Evolutionary conservation across 1,140 invertebrate species (phyloP).

Genomic region (Drosophila takahashii): DNA sequence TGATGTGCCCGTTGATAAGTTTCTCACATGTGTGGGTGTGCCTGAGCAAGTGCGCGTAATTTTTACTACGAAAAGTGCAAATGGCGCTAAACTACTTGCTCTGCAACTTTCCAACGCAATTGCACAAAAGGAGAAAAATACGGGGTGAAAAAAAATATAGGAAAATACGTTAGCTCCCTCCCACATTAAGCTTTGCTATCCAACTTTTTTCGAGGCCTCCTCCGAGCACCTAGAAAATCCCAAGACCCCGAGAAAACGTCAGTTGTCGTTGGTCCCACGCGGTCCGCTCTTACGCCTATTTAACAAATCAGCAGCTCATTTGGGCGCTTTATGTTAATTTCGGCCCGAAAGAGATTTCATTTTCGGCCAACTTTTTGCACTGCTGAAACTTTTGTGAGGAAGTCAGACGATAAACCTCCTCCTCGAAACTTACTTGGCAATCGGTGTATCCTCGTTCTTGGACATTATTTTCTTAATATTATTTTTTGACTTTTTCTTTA

Average conservation of each 20-base stretch:
- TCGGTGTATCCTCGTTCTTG: slow-evolving; percentile 72
- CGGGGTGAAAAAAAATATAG: slow-evolving; percentile 25
- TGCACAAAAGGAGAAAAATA: slow-evolving; percentile 50
- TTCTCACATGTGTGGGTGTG: slow-evolving; percentile 18
- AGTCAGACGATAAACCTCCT: slow-evolving; percentile 45
- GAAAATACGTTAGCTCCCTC: slow-evolving; percentile 56
- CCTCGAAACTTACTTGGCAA: slow-evolving; percentile 69
- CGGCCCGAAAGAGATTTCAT: slow-evolving; percentile 54
- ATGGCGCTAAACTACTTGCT: slow-evolving; percentile 81
- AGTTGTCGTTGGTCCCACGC: slow-evolving; percentile 67
- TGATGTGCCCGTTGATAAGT: slow-evolving; percentile 77
- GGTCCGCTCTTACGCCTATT: slow-evolving; percentile 73
- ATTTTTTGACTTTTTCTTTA: slow-evolving; percentile 1
- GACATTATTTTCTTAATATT: slow-evolving; percentile 41
- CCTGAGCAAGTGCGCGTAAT: slow-evolving; percentile 59
- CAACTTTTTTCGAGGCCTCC: slow-evolving; percentile 66
- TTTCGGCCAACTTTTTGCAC: slow-evolving; percentile 37
- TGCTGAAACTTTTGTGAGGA: slow-evolving; percentile 24
- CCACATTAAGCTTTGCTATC: slow-evolving; percentile 56
- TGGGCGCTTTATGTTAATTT: slow-evolving; percentile 76
- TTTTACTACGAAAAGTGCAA: slow-evolving; percentile 82
- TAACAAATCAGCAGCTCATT: slow-evolving; percentile 80
- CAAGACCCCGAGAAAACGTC: slow-evolving; percentile 20
- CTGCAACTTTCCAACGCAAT: slow-evolving; percentile 78
- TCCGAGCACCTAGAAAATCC: slow-evolving; percentile 49